Evolutionary conservation across 2,797 vertebrate genomes (phyloP), one percentile per base, ranked within the genome.

Genomic region (Enteromius treurensis): DNA sequence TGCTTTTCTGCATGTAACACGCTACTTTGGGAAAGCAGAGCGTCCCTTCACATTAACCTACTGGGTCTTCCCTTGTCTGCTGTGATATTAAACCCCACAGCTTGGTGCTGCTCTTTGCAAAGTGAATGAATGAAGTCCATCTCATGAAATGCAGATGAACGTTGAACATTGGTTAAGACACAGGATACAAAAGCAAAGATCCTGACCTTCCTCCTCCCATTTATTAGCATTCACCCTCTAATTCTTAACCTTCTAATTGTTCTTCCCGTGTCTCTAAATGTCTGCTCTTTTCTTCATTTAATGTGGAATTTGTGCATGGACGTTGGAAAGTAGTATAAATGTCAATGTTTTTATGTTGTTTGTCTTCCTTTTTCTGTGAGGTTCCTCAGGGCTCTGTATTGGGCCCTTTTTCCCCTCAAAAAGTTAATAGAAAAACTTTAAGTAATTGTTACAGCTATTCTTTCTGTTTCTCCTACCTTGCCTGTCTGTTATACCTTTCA

Each of bases 391-490:
- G 79, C 75, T 87, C 32, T 13, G 17, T 71, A 9, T 64, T 55
- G 17, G 70, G 65, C 26, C 40, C 34, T 29, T 7, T 19, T 68
- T 70, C 45, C n/a, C 15, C 19, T 79, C 23, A 3, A 45, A 45
- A 10, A 3, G 14, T 62, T 4, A 29, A 34, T 34, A 58, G 32
- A 65, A 83, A 47, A 68, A 82, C 79, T 89, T 64, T 74, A 51
- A 83, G 84, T 91, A 47, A 91, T 91, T 93, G 85, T 86, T 84
- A 23, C 87, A 87, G 84, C 89, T 90, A 91, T 91, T 94, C 90
- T 89, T 92, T 62, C 6, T 81, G 91, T 92, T 87, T 89, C 88
- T 89, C 82, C 91, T 79, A 55, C 70, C 84, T 83, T 77, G 29
- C 78, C 71, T 85, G 23, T 53, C 51, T 65, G 53, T 40, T 84